Evolutionary conservation across 2,797 vertebrate species (phyloP), one percentile per base, ranked within the genome.

Genomic region (Petrocephalus schoutedeni): DNA sequence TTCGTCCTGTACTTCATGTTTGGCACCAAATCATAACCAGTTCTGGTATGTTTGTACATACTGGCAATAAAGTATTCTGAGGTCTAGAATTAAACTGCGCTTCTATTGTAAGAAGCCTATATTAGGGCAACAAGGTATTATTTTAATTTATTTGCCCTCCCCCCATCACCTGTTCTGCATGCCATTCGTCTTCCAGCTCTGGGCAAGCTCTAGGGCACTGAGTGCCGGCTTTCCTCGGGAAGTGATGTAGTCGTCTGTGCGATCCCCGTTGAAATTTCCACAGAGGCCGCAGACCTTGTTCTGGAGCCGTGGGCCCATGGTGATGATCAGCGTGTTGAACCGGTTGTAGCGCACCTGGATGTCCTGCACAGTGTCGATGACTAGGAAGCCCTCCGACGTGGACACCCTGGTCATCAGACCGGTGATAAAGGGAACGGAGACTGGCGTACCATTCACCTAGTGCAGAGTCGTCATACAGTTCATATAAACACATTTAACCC

Each of bases 131-230:
- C 21, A 36, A 56, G 67, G 28, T 53, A 21, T 4, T 28, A 57
- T 64, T 77, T 87, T 57, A 4, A 45, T 56, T 80, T 80, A 41
- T 41, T 54, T 64, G 56, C 45, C 1, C 10, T 21, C 23, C 7
- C 56, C 19, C 23, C 14, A 82, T 87, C 91, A 98, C 98, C 98
- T 99, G 95, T 98, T 98, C 94, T 99, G 98, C 97, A 99, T 99
- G 91, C 98, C 98, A 0, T 99, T 99, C 92, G 98, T 99, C 92
- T 99, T 99, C 98, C 98, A 99, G 95, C 98, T 99, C 95, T 99
- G 98, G 0, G 98, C 98, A 91, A 99, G 95, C 92, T 98, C 97
- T 90, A 99, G 94, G 0, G 98, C 96, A 89, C 97, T 99, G 90
- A 97, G 93, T 0, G 98, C 97, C 0, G 96, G 97, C 89, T 98